phyloP scores from a whole-genome alignment of 1,140 invertebrate genomes.

The Oncopeltus fasciatus region DNA sequence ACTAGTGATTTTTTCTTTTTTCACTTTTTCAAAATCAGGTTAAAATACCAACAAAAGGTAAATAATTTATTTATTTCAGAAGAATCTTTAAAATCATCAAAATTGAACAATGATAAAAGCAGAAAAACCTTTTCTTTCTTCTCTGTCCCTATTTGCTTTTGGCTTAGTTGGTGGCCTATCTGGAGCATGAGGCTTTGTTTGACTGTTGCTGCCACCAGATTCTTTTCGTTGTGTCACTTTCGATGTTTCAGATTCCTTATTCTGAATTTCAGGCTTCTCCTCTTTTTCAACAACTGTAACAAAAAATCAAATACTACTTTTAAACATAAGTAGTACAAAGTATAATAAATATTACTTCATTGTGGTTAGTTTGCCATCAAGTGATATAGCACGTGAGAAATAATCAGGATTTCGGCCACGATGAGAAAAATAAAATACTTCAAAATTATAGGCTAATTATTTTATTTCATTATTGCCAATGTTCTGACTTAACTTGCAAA shows the following conservation, averaged over 20 bases:
- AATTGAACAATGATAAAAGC: not conserved
- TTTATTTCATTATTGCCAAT: too few species aligned
- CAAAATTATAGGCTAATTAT: too few species aligned
- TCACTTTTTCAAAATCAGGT: too few species aligned
- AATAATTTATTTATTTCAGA: not conserved
- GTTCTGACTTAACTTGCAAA: too few species aligned
- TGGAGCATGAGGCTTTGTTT: not conserved
- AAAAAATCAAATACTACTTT: not conserved
- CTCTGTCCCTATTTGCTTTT: constrained; percentile 7
- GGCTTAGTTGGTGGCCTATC: constrained; percentile 3
- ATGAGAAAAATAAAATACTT: too few species aligned
- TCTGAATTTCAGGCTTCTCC: constrained; percentile 2
- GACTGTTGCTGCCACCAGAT: not conserved
- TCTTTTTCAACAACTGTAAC: constrained; percentile 9
- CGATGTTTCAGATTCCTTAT: not conserved
- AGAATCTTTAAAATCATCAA: not conserved
- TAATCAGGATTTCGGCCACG: too few species aligned
- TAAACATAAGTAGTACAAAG: too few species aligned
- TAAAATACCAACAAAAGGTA: not conserved
- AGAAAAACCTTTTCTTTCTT: constrained; percentile 12
- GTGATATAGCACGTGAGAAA: too few species aligned
- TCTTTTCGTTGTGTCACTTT: not conserved
- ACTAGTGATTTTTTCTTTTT: too few species aligned
- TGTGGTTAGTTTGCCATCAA: too few species aligned
- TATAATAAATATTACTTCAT: too few species aligned